phyloP scores from a whole-genome alignment of 1,140 invertebrate species.

The Pollicipes pollicipes region DNA sequence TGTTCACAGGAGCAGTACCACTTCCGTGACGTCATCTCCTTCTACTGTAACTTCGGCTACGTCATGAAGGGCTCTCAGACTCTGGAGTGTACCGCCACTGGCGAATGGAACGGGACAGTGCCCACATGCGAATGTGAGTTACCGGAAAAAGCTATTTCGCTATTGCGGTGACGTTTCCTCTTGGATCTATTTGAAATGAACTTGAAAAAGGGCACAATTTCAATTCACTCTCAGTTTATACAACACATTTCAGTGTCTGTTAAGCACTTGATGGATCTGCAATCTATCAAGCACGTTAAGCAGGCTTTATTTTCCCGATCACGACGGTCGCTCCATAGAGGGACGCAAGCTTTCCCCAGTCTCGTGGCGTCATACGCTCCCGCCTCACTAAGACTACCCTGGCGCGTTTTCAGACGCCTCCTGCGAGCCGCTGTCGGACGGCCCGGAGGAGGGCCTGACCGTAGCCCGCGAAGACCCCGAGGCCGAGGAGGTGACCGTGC shows the following conservation, averaged over 20 bases:
- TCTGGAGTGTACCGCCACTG: slow-evolving; percentile 70
- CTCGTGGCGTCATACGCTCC: too few relatives aligned
- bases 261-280: too few relatives aligned
- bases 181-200: too few relatives aligned
- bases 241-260: too few relatives aligned
- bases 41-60: slow-evolving; percentile 90
- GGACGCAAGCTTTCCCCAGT: too few relatives aligned
- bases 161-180: too few relatives aligned
- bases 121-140: slow-evolving; percentile 30
- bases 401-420: slow-evolving; percentile 48
- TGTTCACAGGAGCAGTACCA: slow-evolving; percentile 59
- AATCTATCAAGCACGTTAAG: too few relatives aligned
- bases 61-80: slow-evolving; percentile 67
- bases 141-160: too few relatives aligned
- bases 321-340: too few relatives aligned
- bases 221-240: too few relatives aligned
- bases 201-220: too few relatives aligned
- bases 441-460: slow-evolving; percentile 62
- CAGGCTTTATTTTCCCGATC: too few relatives aligned
- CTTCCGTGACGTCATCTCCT: slow-evolving; percentile 74
- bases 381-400: neutral
- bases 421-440: slow-evolving; percentile 73
- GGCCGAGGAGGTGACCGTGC: slow-evolving; percentile 48
- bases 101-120: slow-evolving; percentile 79
- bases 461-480: slow-evolving; percentile 54